A percentile compares a stretch with the other conserved stretches of the same genome.
phyloP scores from a whole-genome alignment of 2,113 vertebrate species.

The Chionodraco myersi region DNA sequence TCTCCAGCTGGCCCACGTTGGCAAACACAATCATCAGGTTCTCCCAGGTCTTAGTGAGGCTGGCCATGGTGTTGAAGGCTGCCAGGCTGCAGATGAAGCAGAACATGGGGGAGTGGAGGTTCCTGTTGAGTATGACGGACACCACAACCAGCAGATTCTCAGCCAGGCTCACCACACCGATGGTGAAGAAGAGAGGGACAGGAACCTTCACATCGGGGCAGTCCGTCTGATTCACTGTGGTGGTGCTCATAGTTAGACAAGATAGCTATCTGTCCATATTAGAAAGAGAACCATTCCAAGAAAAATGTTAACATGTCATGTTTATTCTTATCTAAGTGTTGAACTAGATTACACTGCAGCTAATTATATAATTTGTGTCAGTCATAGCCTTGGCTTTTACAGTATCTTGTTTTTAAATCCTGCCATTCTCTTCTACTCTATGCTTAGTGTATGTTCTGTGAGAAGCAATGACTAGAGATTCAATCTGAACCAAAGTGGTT shows the following conservation, averaged over 20 bases:
- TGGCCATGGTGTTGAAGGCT: slow-evolving; percentile 92
- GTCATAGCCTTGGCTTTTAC: background rate
- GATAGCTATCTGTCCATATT: background rate
- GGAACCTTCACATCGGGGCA: slow-evolving; percentile 88
- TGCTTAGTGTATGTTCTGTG: background rate
- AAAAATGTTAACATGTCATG: background rate
- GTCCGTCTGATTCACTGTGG: slow-evolving; percentile 76
- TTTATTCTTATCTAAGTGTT: background rate
- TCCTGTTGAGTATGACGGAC: slow-evolving; percentile 90
- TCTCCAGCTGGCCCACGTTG: slow-evolving; percentile 86
- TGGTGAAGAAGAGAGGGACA: slow-evolving; percentile 87
- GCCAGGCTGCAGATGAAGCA: slow-evolving; percentile 96
- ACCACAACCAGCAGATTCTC: slow-evolving; percentile 93
- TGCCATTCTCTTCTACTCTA: background rate
- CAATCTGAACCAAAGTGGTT: background rate
- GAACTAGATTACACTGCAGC: background rate
- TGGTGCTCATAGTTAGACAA: slow-evolving; percentile 39
- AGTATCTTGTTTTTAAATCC: background rate
- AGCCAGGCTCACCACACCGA: slow-evolving; percentile 87
- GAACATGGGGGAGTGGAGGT: slow-evolving; percentile 95
- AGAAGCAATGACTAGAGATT: background rate
- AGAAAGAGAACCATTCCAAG: background rate
- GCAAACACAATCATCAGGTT: slow-evolving; percentile 89
- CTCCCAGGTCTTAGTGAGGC: slow-evolving; percentile 91
- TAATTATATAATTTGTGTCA: background rate